Conservation (phyloP, 1,140 invertebrate genomes). For the Diorhabda carinulata region DNA sequence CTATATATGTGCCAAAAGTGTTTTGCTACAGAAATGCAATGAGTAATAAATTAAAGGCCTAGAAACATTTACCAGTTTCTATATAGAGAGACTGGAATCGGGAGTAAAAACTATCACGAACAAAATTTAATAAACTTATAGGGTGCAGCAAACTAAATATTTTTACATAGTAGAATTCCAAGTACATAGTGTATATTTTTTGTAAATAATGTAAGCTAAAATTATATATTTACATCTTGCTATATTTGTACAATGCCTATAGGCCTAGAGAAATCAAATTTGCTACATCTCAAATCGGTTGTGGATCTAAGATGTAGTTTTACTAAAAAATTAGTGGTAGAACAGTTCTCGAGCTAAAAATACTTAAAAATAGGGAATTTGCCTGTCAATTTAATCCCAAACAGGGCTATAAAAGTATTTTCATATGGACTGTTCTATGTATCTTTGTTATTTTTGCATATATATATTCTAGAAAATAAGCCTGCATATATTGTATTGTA, state of each 20-base stretch:
- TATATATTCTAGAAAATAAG: slow-evolving; percentile 38
- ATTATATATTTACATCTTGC: slow-evolving; percentile 41
- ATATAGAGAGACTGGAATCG: no score
- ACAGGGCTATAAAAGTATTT: no score
- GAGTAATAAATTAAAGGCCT: no score
- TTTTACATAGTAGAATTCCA: slow-evolving; percentile 39
- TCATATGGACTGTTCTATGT: slow-evolving; percentile 5
- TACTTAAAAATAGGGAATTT: no score
- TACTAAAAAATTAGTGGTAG: slow-evolving; percentile 12
- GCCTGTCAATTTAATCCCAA: no score
- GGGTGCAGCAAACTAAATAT: slow-evolving; percentile 41
- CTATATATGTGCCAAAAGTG: no score
- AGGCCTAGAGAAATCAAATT: slow-evolving; percentile 45
- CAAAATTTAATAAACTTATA: slow-evolving; percentile 19
- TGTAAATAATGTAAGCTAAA: slow-evolving; percentile 46
- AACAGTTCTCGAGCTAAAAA: slow-evolving; percentile 18
- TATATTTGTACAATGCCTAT: slow-evolving; percentile 48
- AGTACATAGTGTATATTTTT: slow-evolving; percentile 44
- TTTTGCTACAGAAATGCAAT: no score
- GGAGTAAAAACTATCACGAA: no score
- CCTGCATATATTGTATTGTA: slow-evolving; percentile 42
- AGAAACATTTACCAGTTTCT: no score
- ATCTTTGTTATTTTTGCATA: slow-evolving; percentile 48
- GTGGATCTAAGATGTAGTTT: slow-evolving; percentile 32
- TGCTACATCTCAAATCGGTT: slow-evolving; percentile 37